Evolutionary conservation across 37 sponge, comb jelly and placozoan genomes (phyloP).

Genomic region (Diacarnus erythraeanus): DNA sequence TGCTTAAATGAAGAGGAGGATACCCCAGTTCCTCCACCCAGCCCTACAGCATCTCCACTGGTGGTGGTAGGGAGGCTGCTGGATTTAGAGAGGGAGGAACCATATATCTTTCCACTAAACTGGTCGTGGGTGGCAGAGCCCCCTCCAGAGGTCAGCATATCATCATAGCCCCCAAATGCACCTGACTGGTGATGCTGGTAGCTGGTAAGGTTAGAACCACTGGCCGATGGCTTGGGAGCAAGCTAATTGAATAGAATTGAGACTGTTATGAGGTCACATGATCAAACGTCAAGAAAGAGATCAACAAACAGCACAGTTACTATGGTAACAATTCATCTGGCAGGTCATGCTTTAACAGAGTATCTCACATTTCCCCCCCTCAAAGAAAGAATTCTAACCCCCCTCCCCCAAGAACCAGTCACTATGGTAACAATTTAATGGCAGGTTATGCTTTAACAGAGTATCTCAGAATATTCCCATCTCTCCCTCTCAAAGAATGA

Average conservation of each 20-base stretch:
- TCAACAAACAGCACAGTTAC: too few relatives aligned
- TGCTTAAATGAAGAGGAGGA: background rate
- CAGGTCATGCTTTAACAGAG: too few relatives aligned
- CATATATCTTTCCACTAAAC: background rate
- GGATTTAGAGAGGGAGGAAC: background rate
- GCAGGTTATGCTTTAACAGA: too few relatives aligned
- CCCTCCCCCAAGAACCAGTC: too few relatives aligned
- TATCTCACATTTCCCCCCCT: slow-evolving; percentile 7
- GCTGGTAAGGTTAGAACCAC: slow-evolving; percentile 3
- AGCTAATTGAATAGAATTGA: background rate
- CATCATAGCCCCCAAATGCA: background rate
- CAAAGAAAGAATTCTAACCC: too few relatives aligned
- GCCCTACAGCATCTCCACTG: background rate
- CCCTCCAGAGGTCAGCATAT: background rate
- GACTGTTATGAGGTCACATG: background rate
- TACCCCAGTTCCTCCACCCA: background rate
- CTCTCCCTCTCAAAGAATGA: too few relatives aligned
- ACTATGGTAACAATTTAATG: too few relatives aligned
- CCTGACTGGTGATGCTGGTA: slow-evolving; percentile 9
- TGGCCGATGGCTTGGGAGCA: slow-evolving; percentile 20
- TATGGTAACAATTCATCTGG: too few relatives aligned
- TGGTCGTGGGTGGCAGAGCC: background rate
- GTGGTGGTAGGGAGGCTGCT: background rate
- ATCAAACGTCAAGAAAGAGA: background rate
- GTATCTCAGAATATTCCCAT: too few relatives aligned